Base-by-base conservation (phyloP, 1,140 invertebrate genomes). In the Laupala kohalensis region DNA sequence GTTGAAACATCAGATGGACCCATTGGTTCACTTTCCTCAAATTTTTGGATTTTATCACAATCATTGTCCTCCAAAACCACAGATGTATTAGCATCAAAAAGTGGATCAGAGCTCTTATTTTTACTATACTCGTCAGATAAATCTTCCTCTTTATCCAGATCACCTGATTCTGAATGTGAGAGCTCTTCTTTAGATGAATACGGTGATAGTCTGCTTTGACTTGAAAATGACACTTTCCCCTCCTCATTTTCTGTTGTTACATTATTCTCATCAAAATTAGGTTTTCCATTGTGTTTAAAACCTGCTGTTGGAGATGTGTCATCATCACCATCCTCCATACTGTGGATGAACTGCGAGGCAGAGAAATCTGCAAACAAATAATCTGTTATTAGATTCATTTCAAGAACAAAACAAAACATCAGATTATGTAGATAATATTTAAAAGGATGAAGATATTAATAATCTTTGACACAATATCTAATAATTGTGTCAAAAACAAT, bases 271-370 rank as follows among this genome's bases (percentile, higher is more conserved):
- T 66, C 25, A 66, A 24, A 66, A 25, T 9, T 26, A 24, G 12
- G 65, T 23, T 68, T 37, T 23, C 28, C 24, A 37, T 68, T 19
- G 12, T 68, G 13, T 68, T 29, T 64, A 26, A n/a, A n/a, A n/a
- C 73, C 75, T 23, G 70, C 74, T n/a, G 68, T 53, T 26, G 69
- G 15, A 63, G 74, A 67, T 71, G 72, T 69, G 62, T 72, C 73
- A 65, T 77, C 74, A 71, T 75, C 76, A 75, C 75, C 80, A 79
- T 80, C 76, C 80, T 79, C 80, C 79, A 80, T 81, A 67, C 37
- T 53, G 37, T 13, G 37, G 37, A 53, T n/a, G n/a, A n/a, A n/a
- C n/a, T n/a, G n/a, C n/a, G n/a, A n/a, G n/a, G n/a, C n/a, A n/a
- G n/a, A n/a, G n/a, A n/a, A n/a, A n/a, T n/a, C n/a, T n/a, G n/a